phyloP scores from a whole-genome alignment of 2,113 vertebrate species.

The Scolopax mira region DNA sequence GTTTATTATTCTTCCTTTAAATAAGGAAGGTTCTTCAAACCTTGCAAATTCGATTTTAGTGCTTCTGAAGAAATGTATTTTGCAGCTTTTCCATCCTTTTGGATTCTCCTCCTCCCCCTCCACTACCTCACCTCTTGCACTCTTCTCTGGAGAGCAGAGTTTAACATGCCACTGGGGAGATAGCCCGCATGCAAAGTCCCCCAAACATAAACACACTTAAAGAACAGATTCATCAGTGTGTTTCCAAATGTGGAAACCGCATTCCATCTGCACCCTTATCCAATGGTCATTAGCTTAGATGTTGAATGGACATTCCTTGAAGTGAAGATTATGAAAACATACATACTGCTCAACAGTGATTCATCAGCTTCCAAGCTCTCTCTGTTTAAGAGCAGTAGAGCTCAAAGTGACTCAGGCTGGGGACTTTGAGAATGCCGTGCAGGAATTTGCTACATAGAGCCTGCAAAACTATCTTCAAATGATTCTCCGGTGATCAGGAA shows the following conservation, averaged over 20 bases:
- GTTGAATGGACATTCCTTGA: constrained; percentile 23
- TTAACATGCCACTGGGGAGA: constrained; percentile 34
- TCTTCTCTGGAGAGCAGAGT: constrained; percentile 12
- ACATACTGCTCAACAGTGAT: not conserved
- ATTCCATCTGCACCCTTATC: constrained; percentile 55
- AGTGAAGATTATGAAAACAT: constrained; percentile 30
- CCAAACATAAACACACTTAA: constrained; percentile 56
- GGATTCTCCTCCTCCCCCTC: not conserved
- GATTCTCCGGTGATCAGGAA: not conserved
- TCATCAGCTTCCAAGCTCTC: not conserved
- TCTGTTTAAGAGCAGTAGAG: not conserved
- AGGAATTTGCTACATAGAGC: not conserved
- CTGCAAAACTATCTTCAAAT: not conserved
- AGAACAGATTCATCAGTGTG: not conserved
- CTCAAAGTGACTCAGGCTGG: not conserved
- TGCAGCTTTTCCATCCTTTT: not conserved
- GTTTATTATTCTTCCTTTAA: not conserved
- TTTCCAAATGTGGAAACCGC: constrained; percentile 28
- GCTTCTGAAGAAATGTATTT: not conserved
- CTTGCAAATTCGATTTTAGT: not conserved
- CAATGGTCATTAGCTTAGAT: constrained; percentile 18
- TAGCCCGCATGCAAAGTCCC: constrained; percentile 6
- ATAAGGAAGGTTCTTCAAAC: not conserved
- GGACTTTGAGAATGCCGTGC: not conserved
- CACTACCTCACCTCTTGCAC: not conserved